phyloP scores from a whole-genome alignment of 2,888 invertebrate genomes.

The Drepanosiphum platanoidis region DNA sequence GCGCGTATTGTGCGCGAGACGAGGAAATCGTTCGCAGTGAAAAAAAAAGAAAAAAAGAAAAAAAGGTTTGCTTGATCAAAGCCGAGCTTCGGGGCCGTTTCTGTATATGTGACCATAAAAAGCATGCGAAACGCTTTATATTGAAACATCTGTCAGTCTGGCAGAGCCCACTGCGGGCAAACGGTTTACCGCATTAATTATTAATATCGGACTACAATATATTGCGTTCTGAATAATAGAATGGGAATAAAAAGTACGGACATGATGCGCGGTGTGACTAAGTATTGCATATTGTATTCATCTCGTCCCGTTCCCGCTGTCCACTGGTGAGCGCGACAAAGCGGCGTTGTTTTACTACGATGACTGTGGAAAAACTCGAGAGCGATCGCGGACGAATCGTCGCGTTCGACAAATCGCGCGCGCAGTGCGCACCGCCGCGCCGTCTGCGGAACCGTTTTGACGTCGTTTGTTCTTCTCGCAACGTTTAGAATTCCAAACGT shows the following conservation, averaged over 20 bases:
- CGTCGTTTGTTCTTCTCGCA: background rate
- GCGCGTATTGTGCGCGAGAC: background rate
- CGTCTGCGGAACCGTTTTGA: background rate
- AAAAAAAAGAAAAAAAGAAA: no score
- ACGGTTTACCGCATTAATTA: background rate
- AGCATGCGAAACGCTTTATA: constrained; percentile 15
- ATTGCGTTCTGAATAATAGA: background rate
- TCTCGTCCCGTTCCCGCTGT: no score
- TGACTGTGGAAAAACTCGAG: background rate
- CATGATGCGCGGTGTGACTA: background rate
- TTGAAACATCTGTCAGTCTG: constrained; percentile 13
- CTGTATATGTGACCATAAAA: background rate
- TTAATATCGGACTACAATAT: background rate
- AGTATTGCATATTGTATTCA: background rate
- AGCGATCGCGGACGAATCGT: background rate
- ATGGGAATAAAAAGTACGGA: background rate
- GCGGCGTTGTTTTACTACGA: no score
- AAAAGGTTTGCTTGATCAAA: constrained; percentile 6
- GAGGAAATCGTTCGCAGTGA: background rate
- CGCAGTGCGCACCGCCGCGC: background rate
- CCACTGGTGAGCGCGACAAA: no score
- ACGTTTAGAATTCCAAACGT: no score
- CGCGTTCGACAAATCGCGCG: background rate
- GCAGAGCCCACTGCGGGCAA: background rate
- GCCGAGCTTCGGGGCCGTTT: constrained; percentile 15